Base-by-base conservation (phyloP, 2,888 invertebrate genomes). In the Euphydryas editha region DNA sequence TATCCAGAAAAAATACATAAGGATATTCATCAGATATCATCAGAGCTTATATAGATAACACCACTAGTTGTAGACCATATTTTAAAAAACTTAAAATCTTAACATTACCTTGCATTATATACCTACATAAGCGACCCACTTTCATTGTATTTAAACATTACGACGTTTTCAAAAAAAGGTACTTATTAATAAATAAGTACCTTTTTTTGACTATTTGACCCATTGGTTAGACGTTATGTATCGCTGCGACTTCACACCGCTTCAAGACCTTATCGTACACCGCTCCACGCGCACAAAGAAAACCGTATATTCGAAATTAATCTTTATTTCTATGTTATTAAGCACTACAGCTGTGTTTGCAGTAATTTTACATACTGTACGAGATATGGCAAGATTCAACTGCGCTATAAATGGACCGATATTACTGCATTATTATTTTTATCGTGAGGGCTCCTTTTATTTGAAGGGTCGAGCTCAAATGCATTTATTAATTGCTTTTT, bases 151-250 rank as follows among this genome's bases (percentile, higher is more conserved):
- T n/a, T n/a, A n/a, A n/a, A n/a, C n/a, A n/a, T n/a, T n/a, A n/a
- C n/a, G n/a, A n/a, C n/a, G n/a, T n/a, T n/a, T n/a, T n/a, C n/a
- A n/a, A n/a, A n/a, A n/a, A n/a, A n/a, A n/a, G n/a, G n/a, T n/a
- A n/a, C n/a, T n/a, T n/a, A n/a, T n/a, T n/a, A n/a, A n/a, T n/a
- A n/a, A n/a, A n/a, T n/a, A n/a, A n/a, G n/a, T n/a, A n/a, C n/a
- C n/a, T n/a, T n/a, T n/a, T n/a, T n/a, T n/a, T n/a, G n/a, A n/a
- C n/a, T n/a, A n/a, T n/a, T n/a, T n/a, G n/a, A n/a, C 72, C 79
- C 80, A 90, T 92, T 92, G 92, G 92, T 79, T 71, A 73, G 74
- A 71, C 71, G 72, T 73, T 59, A 72, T 74, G 68, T 62, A 68
- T 30, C 65, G 84, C 59, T 49, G 78, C 88, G 77, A 86, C 90